Conservation (phyloP, 2,888 invertebrate genomes). For the Coecobrya sp. region DNA sequence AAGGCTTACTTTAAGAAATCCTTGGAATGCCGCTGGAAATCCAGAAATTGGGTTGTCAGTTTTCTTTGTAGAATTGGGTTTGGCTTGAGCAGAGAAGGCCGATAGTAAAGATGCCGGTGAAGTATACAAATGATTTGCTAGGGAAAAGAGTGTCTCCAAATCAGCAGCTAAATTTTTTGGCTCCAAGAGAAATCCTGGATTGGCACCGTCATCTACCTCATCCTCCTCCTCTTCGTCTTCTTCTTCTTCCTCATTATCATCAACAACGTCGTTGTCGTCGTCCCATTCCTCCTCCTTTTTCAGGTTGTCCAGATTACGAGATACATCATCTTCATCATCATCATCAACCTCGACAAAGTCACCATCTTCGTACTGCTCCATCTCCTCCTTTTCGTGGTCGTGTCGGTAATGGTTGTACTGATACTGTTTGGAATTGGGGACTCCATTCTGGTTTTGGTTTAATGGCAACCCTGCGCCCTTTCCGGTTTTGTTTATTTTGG, state of each 20-base stretch:
- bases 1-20: conserved; percentile 78
- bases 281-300: conserved; percentile 74
- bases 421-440: not conserved
- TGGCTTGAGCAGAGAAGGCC: conserved; percentile 42
- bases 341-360: conserved; percentile 70
- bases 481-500: conserved; percentile 55
- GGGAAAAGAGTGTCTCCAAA: conserved; percentile 84
- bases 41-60: not conserved
- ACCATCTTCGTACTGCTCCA: conserved; percentile 40
- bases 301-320: conserved; percentile 27
- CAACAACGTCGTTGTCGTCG: conserved; percentile 55
- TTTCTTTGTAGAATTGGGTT: conserved; percentile 43
- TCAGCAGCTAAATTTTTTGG: conserved; percentile 80
- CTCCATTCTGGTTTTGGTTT: not conserved
- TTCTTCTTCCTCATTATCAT: conserved; percentile 48
- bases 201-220: conserved; percentile 57
- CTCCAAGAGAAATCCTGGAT: conserved; percentile 53
- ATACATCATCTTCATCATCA: conserved; percentile 66
- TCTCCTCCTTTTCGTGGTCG: conserved; percentile 41
- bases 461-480: conserved; percentile 15
- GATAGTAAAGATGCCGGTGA: conserved; percentile 76
- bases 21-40: conserved; percentile 73
- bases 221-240: conserved; percentile 74
- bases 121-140: conserved; percentile 84
- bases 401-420: conserved; percentile 34